Conservation (phyloP, 2,797 vertebrate species). For the Sarcophilus harrisii region DNA sequence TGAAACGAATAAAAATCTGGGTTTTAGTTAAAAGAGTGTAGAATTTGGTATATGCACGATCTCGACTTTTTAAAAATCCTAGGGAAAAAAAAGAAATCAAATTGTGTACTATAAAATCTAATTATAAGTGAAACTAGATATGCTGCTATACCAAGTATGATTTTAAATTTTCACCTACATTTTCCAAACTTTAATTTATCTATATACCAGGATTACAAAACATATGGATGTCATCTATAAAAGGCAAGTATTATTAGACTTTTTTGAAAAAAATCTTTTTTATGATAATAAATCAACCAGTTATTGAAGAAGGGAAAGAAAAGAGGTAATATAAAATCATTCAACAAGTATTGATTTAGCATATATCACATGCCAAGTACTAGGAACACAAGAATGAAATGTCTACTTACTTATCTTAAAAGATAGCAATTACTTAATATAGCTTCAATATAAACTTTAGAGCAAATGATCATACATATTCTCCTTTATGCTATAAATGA, state of each 20-base stretch:
- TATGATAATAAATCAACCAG: neutral
- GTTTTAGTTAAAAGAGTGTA: constrained; percentile 96
- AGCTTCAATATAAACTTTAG: neutral
- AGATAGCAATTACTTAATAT: neutral
- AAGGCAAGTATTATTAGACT: neutral
- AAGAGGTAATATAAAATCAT: neutral
- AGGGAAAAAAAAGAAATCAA: constrained; percentile 73
- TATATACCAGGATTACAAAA: neutral
- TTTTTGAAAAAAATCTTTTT: neutral
- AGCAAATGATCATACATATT: neutral
- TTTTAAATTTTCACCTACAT: constrained; percentile 39
- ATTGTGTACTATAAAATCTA: constrained; percentile 23
- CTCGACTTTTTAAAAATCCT: constrained; percentile 98
- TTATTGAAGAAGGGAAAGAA: neutral
- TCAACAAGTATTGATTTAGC: neutral
- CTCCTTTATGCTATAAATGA: neutral
- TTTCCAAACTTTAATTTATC: neutral
- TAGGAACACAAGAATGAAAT: neutral
- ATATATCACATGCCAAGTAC: neutral
- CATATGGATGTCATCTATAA: neutral
- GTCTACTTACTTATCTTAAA: neutral
- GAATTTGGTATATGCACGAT: constrained; percentile 97
- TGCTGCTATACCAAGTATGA: constrained; percentile 22
- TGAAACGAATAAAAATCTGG: constrained; percentile 98
- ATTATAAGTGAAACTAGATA: constrained; percentile 34